Evolutionary conservation across 1,140 invertebrate species (phyloP).

Genomic region (Frieseomelitta varia): DNA sequence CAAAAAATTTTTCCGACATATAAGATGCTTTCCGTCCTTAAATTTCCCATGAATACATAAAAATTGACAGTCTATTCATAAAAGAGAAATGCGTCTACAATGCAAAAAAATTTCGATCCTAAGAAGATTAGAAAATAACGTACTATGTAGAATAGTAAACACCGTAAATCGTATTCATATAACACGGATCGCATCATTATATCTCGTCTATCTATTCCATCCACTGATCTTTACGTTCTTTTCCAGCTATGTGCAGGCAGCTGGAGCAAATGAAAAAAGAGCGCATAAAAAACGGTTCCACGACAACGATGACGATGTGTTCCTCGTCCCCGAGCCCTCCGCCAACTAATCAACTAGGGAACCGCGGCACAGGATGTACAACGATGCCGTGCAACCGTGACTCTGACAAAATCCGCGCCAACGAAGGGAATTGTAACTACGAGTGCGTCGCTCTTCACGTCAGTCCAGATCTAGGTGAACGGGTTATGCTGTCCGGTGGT

Average conservation of each 20-base stretch:
- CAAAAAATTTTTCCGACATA: too few species aligned
- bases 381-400: constrained; percentile 63
- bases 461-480: constrained; percentile 93
- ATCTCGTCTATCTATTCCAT: background rate
- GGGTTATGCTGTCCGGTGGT: constrained; percentile 93
- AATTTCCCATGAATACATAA: too few species aligned
- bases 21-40: too few species aligned
- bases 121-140: background rate
- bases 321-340: constrained; percentile 74
- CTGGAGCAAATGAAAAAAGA: constrained; percentile 90
- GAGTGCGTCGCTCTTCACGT: constrained; percentile 94
- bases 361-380: constrained; percentile 59
- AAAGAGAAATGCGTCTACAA: background rate
- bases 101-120: background rate
- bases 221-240: background rate
- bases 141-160: background rate
- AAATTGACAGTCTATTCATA: background rate
- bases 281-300: constrained; percentile 84
- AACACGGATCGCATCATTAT: too few species aligned
- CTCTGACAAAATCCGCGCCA: constrained; percentile 62
- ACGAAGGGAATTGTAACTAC: constrained; percentile 82
- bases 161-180: background rate
- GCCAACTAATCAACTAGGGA: constrained; percentile 52
- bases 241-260: constrained; percentile 88
- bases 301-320: constrained; percentile 50